A percentile compares a stretch with the other conserved stretches of the same genome.
Conservation (phyloP, 2,888 invertebrate species). For the Onthophagus sagittarius region DNA sequence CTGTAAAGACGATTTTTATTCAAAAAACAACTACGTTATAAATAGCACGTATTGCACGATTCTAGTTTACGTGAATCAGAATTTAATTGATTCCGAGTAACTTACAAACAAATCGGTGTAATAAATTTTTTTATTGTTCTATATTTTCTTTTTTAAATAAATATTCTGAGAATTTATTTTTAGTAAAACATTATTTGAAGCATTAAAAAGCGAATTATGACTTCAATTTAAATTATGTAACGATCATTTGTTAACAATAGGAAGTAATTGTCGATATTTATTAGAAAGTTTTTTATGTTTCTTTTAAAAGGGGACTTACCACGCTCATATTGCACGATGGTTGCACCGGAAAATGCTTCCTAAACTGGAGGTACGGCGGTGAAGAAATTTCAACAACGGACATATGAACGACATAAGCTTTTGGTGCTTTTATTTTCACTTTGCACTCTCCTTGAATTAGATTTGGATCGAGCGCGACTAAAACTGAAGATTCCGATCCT, state of each 20-base stretch:
- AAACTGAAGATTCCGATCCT: constrained; percentile 31
- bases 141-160: too few species aligned
- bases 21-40: not conserved
- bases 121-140: not conserved
- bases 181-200: too few species aligned
- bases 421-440: constrained; percentile 36
- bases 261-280: too few species aligned
- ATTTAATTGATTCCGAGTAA: not conserved
- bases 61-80: not conserved
- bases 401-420: constrained; percentile 38
- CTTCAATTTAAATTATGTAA: too few species aligned
- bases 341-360: constrained; percentile 24
- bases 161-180: too few species aligned
- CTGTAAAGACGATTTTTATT: not conserved
- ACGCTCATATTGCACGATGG: constrained; percentile 36
- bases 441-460: constrained; percentile 31
- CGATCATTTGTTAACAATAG: too few species aligned
- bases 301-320: constrained; percentile 33
- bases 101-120: not conserved
- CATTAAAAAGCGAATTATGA: too few species aligned
- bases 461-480: constrained; percentile 30
- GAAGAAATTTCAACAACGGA: constrained; percentile 21
- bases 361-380: constrained; percentile 17
- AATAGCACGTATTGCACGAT: not conserved
- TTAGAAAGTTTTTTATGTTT: too few species aligned